phyloP scores from a whole-genome alignment of 2,888 invertebrate genomes.

The Ephialtes manifestator region DNA sequence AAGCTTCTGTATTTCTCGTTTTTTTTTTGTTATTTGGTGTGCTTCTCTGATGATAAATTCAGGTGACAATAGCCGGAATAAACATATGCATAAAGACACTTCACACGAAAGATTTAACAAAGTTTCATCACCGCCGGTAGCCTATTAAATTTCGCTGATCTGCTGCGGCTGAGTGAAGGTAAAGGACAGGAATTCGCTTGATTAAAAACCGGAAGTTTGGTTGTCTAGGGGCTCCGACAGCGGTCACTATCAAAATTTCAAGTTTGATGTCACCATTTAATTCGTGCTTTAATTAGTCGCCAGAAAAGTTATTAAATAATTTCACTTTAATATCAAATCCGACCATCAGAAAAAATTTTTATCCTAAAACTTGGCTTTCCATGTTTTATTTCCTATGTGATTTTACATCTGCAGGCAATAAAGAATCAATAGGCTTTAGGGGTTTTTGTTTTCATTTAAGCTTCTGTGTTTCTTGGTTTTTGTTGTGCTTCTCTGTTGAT shows the following conservation, averaged over 20 bases:
- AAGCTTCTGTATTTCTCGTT: no score
- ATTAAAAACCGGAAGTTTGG: constrained; percentile 67
- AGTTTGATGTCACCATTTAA: not conserved
- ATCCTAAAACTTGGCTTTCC: no score
- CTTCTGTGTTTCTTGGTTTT: not conserved
- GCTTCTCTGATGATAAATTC: no score
- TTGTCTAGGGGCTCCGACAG: constrained; percentile 88
- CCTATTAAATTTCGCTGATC: constrained; percentile 13
- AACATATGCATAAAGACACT: not conserved
- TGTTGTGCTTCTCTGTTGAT: not conserved
- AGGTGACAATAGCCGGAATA: no score
- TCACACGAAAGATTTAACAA: constrained; percentile 17
- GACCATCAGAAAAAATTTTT: not conserved
- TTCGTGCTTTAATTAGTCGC: not conserved
- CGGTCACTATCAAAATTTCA: constrained; percentile 83
- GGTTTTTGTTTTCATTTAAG: not conserved
- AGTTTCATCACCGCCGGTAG: constrained; percentile 22
- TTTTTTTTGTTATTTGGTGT: no score
- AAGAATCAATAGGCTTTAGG: no score
- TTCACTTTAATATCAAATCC: not conserved
- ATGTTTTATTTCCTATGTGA: no score
- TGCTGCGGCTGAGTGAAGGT: constrained; percentile 11
- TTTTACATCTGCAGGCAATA: no score
- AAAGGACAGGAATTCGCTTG: constrained; percentile 26
- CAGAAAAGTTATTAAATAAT: not conserved